Conservation (phyloP, 37 sponge, comb jelly and placozoan genomes). For the Cladorhizidae sp. region DNA sequence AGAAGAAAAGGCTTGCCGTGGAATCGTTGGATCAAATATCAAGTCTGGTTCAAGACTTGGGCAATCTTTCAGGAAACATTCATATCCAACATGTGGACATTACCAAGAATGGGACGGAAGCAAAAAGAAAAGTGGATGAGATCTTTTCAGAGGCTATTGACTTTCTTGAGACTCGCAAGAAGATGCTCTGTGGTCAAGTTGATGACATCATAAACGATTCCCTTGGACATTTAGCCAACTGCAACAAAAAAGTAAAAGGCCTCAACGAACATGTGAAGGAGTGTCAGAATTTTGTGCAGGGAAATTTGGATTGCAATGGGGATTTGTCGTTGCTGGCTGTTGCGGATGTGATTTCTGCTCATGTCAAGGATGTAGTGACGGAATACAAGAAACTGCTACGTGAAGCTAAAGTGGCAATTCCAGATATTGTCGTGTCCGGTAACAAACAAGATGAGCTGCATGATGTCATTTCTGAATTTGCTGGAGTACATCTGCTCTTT, state of each 20-base stretch:
- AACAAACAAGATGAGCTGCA: not conserved
- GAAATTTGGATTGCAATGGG: slow-evolving; percentile 1
- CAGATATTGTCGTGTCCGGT: not conserved
- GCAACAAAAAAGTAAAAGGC: not conserved
- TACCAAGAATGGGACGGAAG: not conserved
- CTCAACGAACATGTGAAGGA: not conserved
- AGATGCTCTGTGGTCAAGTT: not conserved
- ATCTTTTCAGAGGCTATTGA: not conserved
- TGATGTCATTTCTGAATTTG: not conserved
- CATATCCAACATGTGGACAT: not conserved
- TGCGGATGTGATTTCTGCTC: not conserved
- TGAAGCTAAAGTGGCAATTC: not conserved
- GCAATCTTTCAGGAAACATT: not conserved
- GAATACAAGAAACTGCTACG: slow-evolving; percentile 4
- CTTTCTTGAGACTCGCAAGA: not conserved
- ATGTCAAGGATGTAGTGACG: not conserved
- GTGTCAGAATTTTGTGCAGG: slow-evolving; percentile 7
- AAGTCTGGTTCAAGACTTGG: slow-evolving; percentile 1
- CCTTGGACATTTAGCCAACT: not conserved
- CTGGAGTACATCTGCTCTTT: not conserved
- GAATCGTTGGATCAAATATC: not conserved
- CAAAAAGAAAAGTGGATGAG: not conserved
- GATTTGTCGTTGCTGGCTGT: slow-evolving; percentile 1
- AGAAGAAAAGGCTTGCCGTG: not conserved
- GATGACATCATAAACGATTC: not conserved